phyloP scores from a whole-genome alignment of 2,113 vertebrate genomes.

The Himantopus leucocephalus region DNA sequence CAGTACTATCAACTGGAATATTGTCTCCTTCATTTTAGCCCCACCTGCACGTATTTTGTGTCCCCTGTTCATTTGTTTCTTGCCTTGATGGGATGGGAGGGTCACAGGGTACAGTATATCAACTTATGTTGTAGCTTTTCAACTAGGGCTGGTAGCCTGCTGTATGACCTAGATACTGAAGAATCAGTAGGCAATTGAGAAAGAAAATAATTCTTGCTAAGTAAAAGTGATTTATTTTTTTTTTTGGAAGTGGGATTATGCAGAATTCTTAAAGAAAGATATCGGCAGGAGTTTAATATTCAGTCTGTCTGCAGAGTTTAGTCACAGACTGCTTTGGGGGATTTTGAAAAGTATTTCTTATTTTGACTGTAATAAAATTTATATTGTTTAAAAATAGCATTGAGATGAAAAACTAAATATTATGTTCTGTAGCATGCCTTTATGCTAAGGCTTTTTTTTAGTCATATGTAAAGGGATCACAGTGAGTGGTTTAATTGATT shows the following conservation, averaged over 20 bases:
- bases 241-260: background rate
- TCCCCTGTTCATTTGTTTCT: background rate
- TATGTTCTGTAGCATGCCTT: background rate
- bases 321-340: background rate
- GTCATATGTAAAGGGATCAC: background rate
- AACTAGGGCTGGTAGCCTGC: background rate
- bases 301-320: background rate
- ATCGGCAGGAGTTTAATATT: background rate
- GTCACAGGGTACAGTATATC: background rate
- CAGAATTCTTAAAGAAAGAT: background rate
- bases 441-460: background rate
- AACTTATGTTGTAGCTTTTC: background rate
- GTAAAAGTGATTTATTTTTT: background rate
- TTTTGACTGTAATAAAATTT: background rate
- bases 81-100: background rate
- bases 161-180: background rate
- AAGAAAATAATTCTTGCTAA: background rate
- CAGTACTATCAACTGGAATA: fast-evolving
- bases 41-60: background rate
- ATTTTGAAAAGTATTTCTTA: background rate
- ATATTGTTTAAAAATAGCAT: background rate
- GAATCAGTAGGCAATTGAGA: background rate
- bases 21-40: background rate
- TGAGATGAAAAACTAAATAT: background rate
- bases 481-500: background rate